Conservation (phyloP, 2,113 vertebrate species). For the Scortum barcoo region DNA sequence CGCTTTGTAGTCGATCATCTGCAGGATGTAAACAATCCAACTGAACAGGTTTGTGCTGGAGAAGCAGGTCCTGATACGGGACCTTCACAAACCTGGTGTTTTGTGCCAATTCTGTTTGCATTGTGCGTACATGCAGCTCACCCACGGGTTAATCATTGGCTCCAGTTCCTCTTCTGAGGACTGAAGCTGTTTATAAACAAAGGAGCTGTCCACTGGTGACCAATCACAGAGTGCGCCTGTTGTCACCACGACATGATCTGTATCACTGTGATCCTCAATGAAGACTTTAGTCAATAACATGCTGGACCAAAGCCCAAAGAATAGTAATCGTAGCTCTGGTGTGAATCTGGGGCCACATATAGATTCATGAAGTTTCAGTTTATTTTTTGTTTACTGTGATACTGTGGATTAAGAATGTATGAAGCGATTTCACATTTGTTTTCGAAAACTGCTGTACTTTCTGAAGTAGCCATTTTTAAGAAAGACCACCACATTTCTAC, state of each 20-base stretch:
- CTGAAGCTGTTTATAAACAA: slow-evolving; percentile 45
- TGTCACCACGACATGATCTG: neutral
- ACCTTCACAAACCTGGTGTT: neutral
- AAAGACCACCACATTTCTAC: neutral
- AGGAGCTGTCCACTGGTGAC: neutral
- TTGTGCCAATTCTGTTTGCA: slow-evolving; percentile 21
- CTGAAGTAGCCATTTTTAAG: neutral
- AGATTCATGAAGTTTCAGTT: too few species aligned
- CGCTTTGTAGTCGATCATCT: neutral
- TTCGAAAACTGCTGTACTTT: neutral
- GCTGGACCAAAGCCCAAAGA: too few species aligned
- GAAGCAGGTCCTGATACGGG: neutral
- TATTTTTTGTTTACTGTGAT: too few species aligned
- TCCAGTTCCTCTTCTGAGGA: slow-evolving; percentile 8
- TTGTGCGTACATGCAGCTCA: neutral
- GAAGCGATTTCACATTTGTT: neutral
- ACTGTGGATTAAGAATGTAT: too few species aligned
- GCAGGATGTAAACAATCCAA: neutral
- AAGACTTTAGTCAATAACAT: neutral
- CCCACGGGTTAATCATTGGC: slow-evolving; percentile 64
- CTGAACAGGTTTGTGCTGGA: neutral
- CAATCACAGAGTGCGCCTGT: neutral
- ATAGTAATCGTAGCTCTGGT: too few species aligned
- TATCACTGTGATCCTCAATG: neutral
- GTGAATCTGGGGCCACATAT: neutral